These are phyloP conservation scores for Otolemur crassicaudatus DNA, from an alignment of 2,797 vertebrate species.

Conservation along the genomic window DNA sequence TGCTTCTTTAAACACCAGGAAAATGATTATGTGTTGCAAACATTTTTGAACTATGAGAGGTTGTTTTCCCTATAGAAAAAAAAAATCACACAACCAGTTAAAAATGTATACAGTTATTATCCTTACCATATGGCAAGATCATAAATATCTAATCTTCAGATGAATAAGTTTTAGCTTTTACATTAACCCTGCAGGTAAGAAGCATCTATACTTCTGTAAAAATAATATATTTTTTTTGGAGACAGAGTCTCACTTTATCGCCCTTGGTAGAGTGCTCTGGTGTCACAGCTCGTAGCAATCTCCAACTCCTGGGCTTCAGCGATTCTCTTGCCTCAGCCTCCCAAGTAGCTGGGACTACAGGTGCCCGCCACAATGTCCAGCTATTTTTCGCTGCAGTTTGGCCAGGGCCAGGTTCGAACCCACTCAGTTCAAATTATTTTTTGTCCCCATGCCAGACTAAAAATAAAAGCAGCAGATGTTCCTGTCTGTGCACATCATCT, in stretches of 20 bases:
- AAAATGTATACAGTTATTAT: background rate
- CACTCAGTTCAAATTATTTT: background rate
- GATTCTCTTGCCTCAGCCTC: too few species aligned
- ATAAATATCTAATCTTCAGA: background rate
- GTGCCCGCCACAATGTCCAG: too few species aligned
- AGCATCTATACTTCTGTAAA: background rate
- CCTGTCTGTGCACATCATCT: background rate
- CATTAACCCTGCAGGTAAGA: background rate
- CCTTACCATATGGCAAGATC: background rate
- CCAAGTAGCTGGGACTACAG: too few species aligned
- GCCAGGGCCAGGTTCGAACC: too few species aligned
- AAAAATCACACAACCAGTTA: background rate
- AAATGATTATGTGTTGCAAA: background rate
- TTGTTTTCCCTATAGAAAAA: background rate
- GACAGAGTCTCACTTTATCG: too few species aligned
- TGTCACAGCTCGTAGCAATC: too few species aligned
- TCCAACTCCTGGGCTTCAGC: too few species aligned
- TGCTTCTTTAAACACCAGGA: background rate
- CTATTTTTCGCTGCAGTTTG: too few species aligned
- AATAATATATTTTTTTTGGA: background rate
- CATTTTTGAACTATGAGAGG: background rate
- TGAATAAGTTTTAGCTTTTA: slow-evolving; percentile 47
- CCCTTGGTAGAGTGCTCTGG: too few species aligned
- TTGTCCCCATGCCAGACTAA: background rate
- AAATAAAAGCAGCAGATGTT: slow-evolving; percentile 22